A percentile compares a stretch with the other conserved stretches of the same genome.
Conservation (phyloP, 2,888 invertebrate species). For the Tiphia femorata region DNA sequence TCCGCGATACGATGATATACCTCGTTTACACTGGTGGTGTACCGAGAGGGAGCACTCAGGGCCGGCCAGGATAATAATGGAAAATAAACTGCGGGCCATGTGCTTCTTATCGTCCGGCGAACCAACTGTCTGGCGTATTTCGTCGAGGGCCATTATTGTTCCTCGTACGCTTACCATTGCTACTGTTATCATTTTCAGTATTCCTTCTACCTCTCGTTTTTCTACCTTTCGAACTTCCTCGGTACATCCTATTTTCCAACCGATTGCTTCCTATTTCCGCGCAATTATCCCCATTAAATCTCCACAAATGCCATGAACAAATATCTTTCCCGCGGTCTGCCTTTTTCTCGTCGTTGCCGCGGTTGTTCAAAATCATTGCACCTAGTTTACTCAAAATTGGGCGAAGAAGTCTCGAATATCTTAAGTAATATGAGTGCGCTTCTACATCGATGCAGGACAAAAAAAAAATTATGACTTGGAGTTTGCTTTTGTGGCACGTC, state of each 20-base stretch:
- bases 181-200: conserved; percentile 10
- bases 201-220: too few relatives aligned
- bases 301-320: too few relatives aligned
- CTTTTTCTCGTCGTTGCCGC: not conserved
- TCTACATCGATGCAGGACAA: too few relatives aligned
- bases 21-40: not conserved
- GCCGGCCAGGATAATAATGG: conserved; percentile 17
- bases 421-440: too few relatives aligned
- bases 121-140: conserved; percentile 1
- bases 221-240: conserved; percentile 18
- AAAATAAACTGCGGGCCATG: conserved; percentile 33
- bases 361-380: not conserved
- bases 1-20: conserved; percentile 1
- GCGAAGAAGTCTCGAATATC: too few relatives aligned
- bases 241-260: conserved; percentile 28
- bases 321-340: too few relatives aligned
- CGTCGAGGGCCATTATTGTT: conserved; percentile 15
- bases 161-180: conserved; percentile 7
- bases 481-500: too few relatives aligned
- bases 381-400: too few relatives aligned
- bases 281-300: not conserved
- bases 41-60: not conserved
- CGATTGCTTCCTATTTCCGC: conserved; percentile 22
- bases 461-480: too few relatives aligned
- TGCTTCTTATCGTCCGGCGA: conserved; percentile 30